A percentile compares a stretch with the other conserved stretches of the same genome.
phyloP scores from a whole-genome alignment of 2,797 vertebrate species.

The Pseudomugil tenellus region DNA sequence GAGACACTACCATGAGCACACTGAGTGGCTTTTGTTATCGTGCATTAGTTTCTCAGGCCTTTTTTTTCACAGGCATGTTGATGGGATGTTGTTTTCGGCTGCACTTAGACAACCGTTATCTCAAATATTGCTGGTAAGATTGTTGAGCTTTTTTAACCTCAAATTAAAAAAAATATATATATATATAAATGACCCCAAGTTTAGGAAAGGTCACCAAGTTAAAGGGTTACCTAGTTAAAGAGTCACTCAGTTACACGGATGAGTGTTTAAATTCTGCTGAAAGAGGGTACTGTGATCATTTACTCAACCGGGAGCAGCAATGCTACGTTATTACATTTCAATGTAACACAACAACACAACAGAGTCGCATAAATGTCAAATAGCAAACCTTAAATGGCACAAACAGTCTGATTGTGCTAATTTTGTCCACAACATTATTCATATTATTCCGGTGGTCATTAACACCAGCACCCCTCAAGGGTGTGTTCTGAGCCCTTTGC shows the following conservation, averaged over 20 bases:
- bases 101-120: neutral
- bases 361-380: neutral
- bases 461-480: no score
- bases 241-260: slow-evolving; percentile 5
- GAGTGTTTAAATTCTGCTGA: neutral
- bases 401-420: no score
- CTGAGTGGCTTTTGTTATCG: neutral
- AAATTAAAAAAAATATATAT: neutral
- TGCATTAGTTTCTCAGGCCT: neutral
- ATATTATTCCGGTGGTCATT: no score
- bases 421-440: no score
- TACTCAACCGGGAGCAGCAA: neutral
- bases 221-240: slow-evolving; percentile 21
- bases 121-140: neutral
- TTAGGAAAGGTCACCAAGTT: neutral
- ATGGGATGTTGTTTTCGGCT: neutral
- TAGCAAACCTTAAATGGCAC: neutral
- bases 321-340: neutral
- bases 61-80: neutral
- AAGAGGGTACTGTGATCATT: slow-evolving; percentile 4
- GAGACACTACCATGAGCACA: neutral
- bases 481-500: no score
- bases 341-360: neutral
- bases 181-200: no score
- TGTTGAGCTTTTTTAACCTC: neutral